phyloP scores from a whole-genome alignment of 2,888 invertebrate species.

The Gastracanthus pulcherrimus region DNA sequence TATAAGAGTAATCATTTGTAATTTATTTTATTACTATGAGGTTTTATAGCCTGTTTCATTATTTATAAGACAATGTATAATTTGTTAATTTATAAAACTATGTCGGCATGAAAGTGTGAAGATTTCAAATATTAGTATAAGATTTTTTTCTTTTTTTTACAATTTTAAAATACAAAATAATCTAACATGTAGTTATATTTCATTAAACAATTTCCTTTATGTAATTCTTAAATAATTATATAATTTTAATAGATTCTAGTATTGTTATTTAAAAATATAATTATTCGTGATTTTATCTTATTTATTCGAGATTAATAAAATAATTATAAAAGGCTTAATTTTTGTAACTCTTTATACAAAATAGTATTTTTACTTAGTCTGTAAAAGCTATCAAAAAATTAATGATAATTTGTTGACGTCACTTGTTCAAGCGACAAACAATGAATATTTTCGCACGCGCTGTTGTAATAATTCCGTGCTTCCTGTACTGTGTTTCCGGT shows the following conservation, averaged over 20 bases:
- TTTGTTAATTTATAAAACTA: neutral
- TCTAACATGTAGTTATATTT: neutral
- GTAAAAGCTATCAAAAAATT: neutral
- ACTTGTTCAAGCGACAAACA: neutral
- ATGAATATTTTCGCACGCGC: constrained; percentile 48
- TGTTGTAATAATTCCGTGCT: constrained; percentile 60
- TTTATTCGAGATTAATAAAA: no score
- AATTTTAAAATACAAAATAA: no score
- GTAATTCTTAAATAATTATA: no score
- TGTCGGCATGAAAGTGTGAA: neutral
- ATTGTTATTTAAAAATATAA: no score
- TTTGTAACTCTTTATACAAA: neutral
- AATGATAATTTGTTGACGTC: neutral
- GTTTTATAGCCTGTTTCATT: neutral
- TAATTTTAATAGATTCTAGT: no score
- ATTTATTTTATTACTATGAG: neutral
- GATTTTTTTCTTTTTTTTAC: no score
- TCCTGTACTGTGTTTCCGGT: constrained; percentile 68
- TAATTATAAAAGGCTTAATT: neutral
- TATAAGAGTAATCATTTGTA: neutral
- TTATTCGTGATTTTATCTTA: no score
- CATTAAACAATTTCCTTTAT: neutral
- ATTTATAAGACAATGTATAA: neutral
- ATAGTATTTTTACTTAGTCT: neutral
- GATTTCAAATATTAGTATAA: neutral